Evolutionary conservation across 2,888 invertebrate species (phyloP), one percentile per base, ranked within the genome.

Genomic region (Leptinotarsa haldemani): DNA sequence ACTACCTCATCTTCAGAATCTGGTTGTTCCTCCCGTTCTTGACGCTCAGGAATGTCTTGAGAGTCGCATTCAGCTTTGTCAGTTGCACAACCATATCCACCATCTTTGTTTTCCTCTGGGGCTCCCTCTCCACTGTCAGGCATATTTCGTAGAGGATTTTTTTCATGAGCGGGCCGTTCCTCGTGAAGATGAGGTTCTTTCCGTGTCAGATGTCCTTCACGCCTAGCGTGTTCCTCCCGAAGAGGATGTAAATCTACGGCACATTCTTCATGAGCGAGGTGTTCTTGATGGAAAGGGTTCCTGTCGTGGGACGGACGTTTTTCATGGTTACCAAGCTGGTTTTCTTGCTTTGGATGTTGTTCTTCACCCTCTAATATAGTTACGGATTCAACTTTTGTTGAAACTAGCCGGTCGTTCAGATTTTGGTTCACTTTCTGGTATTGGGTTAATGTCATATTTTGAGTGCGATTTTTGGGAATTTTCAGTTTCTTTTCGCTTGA

Each of bases 331-430:
- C 56, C n/a, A 3, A n/a, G 22, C 25, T 0, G 40, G 40, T 9
- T 40, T 40, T 40, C 40, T 40, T 40, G 40, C 12, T 40, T 40
- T 40, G 40, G 9, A 40, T 40, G 40, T 40, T 40, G 40, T 67
- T 22, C 40, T 40, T 30, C 50, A 4, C 16, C 53, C n/a, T 30
- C 53, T 18, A 69, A 30, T 16, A 25, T 47, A 16, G 65, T 71
- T 7, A 71, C 30, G 0, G 64, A 69, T 61, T 73, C 69, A n/a
- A 73, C 58, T 16, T 20, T 61, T 40, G 73, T 73, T 12, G 65
- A 65, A n/a, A 61, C n/a, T 20, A 53, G 25, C 4, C 65, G 56
- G 12, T 52, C 25, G 30, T 73, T 46, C 0, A 68, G 65, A 65
- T 65, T 5, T 20, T 70, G 48, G 58, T 73, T 58, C 18, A 61